A percentile compares a stretch with the other conserved stretches of the same genome.
Conservation (phyloP, 2,797 vertebrate species). For the Fistularia tabacaria region DNA sequence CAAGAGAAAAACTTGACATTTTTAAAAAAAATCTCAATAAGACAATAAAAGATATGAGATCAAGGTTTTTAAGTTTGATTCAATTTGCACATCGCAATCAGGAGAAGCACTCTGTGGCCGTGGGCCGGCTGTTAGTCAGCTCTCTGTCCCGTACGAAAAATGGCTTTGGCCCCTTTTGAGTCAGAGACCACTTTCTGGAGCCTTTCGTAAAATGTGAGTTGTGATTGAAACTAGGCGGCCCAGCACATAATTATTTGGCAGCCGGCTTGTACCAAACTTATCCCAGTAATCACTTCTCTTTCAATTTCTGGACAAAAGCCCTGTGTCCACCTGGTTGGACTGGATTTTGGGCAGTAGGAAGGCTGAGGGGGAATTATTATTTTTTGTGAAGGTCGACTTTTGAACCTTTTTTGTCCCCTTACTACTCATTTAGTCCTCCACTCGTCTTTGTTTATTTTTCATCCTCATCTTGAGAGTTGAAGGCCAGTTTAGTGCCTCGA, state of each 20-base stretch:
- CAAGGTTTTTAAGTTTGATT: background rate
- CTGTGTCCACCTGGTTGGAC: constrained; percentile 35
- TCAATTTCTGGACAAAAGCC: constrained; percentile 59
- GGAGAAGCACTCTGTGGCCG: constrained; percentile 15
- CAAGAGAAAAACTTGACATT: no score
- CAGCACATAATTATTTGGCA: constrained; percentile 50
- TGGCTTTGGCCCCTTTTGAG: constrained; percentile 46
- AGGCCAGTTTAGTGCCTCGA: no score
- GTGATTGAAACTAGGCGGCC: constrained; percentile 51
- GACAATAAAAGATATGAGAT: no score
- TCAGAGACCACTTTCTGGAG: constrained; percentile 43
- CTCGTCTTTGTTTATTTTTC: no score
- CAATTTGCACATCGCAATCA: constrained; percentile 32
- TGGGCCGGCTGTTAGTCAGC: constrained; percentile 11
- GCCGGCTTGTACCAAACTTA: constrained; percentile 44
- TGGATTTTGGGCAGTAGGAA: constrained; percentile 33
- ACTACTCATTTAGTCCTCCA: constrained; percentile 1
- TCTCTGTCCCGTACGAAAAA: constrained; percentile 24
- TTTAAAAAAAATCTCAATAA: no score
- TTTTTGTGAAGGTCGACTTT: constrained; percentile 39
- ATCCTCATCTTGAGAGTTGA: no score
- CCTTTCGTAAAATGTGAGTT: constrained; percentile 48
- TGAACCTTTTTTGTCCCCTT: background rate
- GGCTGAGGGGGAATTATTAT: constrained; percentile 29
- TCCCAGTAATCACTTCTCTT: constrained; percentile 65